Percentiles rank a stretch among this genome's conserved stretches.
These are phyloP conservation scores for Cyanoderma ruficeps DNA, from an alignment of 2,113 vertebrate genomes.

Conservation along the genomic window DNA sequence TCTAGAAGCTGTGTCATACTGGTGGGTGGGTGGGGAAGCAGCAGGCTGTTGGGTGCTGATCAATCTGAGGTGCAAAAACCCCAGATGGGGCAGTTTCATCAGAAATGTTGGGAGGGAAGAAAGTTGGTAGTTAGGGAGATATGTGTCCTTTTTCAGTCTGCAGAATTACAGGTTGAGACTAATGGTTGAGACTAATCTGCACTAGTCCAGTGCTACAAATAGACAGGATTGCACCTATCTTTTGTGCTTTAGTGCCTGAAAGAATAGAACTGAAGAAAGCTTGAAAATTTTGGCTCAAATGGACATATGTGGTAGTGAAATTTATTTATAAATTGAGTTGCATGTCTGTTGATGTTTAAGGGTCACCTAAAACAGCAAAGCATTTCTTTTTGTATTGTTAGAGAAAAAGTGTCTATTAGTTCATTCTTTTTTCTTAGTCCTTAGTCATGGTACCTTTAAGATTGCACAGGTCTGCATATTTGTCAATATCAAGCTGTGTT, in stretches of 20 bases:
- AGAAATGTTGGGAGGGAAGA: background rate
- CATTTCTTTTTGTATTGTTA: background rate
- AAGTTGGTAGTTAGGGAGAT: background rate
- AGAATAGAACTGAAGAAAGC: background rate
- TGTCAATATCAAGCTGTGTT: background rate
- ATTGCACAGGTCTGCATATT: background rate
- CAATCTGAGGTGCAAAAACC: background rate
- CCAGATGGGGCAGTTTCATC: background rate
- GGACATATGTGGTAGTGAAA: background rate
- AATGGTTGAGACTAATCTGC: background rate
- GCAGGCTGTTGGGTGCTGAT: background rate
- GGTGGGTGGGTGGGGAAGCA: background rate
- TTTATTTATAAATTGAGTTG: background rate
- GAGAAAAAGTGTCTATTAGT: background rate
- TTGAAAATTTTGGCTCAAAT: background rate
- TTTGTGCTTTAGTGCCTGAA: background rate
- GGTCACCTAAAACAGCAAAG: background rate
- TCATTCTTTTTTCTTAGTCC: background rate
- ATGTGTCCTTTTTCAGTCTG: fast-evolving
- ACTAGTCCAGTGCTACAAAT: background rate
- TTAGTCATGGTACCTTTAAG: background rate
- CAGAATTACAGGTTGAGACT: background rate
- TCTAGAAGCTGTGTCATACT: background rate
- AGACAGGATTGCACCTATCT: background rate
- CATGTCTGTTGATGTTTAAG: background rate